Percentiles rank a stretch among this genome's conserved stretches.
Conservation (phyloP, 2,797 vertebrate genomes). For the Carcharodon carcharias region DNA sequence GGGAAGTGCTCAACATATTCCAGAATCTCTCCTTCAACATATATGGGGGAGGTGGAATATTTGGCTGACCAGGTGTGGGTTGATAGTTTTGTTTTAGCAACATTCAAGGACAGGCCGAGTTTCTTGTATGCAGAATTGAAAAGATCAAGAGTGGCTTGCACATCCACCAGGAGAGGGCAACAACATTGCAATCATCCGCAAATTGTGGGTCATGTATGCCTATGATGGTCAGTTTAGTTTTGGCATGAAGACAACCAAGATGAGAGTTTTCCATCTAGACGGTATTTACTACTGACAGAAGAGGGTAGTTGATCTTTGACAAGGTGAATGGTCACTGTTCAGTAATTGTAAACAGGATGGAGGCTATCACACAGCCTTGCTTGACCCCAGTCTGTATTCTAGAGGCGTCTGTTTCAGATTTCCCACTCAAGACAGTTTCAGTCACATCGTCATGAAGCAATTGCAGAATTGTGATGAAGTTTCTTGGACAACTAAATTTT, state of each 20-base stretch:
- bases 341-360: too few species aligned
- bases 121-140: not conserved
- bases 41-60: too few species aligned
- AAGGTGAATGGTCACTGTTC: too few species aligned
- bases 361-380: too few species aligned
- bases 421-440: not conserved
- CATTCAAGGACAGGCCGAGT: not conserved
- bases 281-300: too few species aligned
- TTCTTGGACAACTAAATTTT: not conserved
- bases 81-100: not conserved
- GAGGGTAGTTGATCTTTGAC: too few species aligned
- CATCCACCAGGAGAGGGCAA: not conserved
- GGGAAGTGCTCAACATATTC: too few species aligned
- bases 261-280: not conserved
- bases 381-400: too few species aligned
- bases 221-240: not conserved
- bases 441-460: not conserved
- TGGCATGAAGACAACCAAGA: too few species aligned
- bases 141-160: not conserved
- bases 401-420: not conserved
- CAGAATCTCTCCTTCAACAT: too few species aligned
- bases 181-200: not conserved
- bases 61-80: too few species aligned
- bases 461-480: not conserved
- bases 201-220: not conserved